Percentiles rank a stretch among this genome's conserved stretches.
These are phyloP conservation scores for Sula dactylatra DNA, from an alignment of 2,113 vertebrate species.

Conservation along the genomic window DNA sequence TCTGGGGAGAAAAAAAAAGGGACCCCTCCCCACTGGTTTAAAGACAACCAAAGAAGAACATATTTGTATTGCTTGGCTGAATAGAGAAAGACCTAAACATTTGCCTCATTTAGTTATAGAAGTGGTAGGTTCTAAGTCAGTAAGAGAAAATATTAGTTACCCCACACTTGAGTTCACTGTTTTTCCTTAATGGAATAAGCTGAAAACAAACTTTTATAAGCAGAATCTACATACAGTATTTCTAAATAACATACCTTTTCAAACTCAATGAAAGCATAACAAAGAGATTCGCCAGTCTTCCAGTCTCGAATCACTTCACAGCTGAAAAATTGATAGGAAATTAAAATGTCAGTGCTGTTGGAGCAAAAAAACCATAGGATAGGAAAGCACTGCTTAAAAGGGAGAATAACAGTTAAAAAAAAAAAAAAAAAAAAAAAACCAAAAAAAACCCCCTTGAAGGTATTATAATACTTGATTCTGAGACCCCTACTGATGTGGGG, in stretches of 20 bases:
- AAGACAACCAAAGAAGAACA: not conserved
- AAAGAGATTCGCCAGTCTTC: conserved; percentile 95
- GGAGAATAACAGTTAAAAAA: not conserved
- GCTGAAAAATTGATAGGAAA: conserved; percentile 71
- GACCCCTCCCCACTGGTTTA: not conserved
- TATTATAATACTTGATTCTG: not conserved
- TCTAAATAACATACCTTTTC: conserved; percentile 84
- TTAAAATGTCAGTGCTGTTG: not conserved
- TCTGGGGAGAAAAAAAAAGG: not conserved
- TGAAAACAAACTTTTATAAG: not conserved
- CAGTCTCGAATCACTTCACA: conserved; percentile 98
- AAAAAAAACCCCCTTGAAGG: not conserved
- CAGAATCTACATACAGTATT: not conserved
- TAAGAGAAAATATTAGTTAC: not conserved
- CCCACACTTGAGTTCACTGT: not conserved
- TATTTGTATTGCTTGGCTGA: not conserved
- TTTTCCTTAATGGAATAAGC: not conserved
- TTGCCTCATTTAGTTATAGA: not conserved
- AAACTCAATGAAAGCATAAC: conserved; percentile 98
- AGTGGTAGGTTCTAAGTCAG: too few relatives aligned
- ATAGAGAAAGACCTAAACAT: not conserved
- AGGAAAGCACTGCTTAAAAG: not conserved
- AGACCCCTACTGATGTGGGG: not conserved
- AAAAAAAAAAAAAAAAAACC: too few relatives aligned
- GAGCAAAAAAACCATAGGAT: not conserved